phyloP scores from a whole-genome alignment of 2,113 vertebrate genomes.

The Rutilus rutilus region DNA sequence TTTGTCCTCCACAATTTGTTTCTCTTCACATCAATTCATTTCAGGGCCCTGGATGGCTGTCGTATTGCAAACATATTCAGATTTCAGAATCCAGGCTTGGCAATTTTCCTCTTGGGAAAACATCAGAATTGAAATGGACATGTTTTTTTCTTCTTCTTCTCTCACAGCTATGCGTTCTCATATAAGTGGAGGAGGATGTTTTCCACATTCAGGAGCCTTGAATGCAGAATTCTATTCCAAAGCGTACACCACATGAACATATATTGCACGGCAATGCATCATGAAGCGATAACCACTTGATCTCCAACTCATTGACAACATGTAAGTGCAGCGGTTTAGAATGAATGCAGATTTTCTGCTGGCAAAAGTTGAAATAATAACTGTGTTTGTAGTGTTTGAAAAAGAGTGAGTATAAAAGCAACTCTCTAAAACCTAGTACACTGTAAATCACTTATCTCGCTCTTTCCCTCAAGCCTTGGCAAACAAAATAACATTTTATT shows the following conservation, averaged over 20 bases:
- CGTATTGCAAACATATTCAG: slow-evolving; percentile 40
- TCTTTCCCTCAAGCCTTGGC: slow-evolving; percentile 27
- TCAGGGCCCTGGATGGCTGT: slow-evolving; percentile 32
- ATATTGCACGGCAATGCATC: neutral
- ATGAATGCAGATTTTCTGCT: neutral
- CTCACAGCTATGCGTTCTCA: neutral
- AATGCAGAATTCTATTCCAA: neutral
- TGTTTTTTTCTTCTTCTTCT: neutral
- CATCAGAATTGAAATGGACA: neutral
- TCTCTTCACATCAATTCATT: slow-evolving; percentile 49
- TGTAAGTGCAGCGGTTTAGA: neutral
- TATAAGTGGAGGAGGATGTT: neutral
- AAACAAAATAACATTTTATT: slow-evolving; percentile 35
- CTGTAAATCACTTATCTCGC: slow-evolving; percentile 25
- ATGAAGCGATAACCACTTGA: neutral
- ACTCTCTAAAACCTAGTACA: slow-evolving; percentile 5
- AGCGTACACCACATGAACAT: neutral
- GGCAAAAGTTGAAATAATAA: slow-evolving; percentile 2
- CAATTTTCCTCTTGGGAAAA: slow-evolving; percentile 39
- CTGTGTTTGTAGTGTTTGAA: neutral
- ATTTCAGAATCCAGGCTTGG: slow-evolving; percentile 18
- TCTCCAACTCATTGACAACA: neutral
- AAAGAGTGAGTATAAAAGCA: slow-evolving; percentile 5
- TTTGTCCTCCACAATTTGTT: slow-evolving; percentile 20
- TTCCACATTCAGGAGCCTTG: neutral